Conservation (phyloP, 2,888 invertebrate genomes). For the Odontocerum albicorne region DNA sequence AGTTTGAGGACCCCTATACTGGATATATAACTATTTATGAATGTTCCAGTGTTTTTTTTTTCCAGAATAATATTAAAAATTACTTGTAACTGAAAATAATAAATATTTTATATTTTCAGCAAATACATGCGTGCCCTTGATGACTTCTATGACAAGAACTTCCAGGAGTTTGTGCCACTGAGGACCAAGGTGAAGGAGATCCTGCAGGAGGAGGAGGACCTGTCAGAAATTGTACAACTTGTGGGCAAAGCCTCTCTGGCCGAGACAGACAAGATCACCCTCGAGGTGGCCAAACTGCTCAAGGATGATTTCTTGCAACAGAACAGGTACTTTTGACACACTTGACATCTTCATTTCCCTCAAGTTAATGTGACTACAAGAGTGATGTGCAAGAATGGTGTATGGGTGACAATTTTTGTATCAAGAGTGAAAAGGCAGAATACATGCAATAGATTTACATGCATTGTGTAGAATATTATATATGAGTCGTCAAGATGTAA, state of each 20-base stretch:
- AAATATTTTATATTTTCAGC: conserved; percentile 63
- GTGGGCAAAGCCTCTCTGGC: conserved; percentile 99
- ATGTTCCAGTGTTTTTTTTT: too few species aligned
- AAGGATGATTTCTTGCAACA: conserved; percentile 99
- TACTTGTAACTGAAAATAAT: too few species aligned
- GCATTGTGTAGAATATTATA: too few species aligned
- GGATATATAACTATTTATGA: too few species aligned
- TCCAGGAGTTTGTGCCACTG: conserved; percentile 93
- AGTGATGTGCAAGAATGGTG: too few species aligned
- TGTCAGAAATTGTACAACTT: conserved; percentile 99
- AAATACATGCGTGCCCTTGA: conserved; percentile 99
- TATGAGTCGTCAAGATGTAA: too few species aligned
- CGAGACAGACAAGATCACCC: conserved; percentile 98
- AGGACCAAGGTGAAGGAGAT: conserved; percentile 95
- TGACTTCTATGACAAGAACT: conserved; percentile 99
- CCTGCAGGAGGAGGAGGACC: conserved; percentile 97
- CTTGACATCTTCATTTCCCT: not conserved
- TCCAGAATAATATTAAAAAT: too few species aligned
- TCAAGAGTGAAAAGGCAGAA: too few species aligned
- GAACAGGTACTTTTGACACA: conserved; percentile 86
- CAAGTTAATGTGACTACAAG: not conserved
- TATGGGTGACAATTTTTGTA: too few species aligned
- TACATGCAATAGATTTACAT: too few species aligned
- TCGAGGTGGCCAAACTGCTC: conserved; percentile 96
- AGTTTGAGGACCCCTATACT: too few species aligned